Evolutionary conservation across 1,140 invertebrate species (phyloP), one percentile per base, ranked within the genome.

Genomic region (Trichonephila inaurata): DNA sequence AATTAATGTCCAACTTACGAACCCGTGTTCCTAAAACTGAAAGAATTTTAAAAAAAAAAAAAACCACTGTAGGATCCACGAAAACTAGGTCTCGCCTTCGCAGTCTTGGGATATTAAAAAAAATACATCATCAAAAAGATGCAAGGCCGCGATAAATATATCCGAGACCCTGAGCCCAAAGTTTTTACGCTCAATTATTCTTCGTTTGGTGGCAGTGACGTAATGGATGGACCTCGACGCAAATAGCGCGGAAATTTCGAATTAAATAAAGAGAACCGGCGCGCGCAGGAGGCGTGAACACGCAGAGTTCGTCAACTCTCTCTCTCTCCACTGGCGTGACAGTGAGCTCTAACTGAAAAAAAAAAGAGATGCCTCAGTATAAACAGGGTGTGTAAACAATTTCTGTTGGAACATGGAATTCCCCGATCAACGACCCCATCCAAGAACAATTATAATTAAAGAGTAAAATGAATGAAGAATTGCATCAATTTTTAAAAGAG

Each of bases 311-410:
- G 28, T 40, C 72, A 40, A 40, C 72, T 77, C 33, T 77, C 28
- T 77, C 72, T 77, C 33, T 77, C 28, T 77, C 28, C 28, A 77
- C 33, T 77, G 28, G 72, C 72, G 72, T 77, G 72, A 77, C 72
- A 77, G 18, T 14, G 28, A 33, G 12, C 14, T 12, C 24, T 77
- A 33, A 77, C 18, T 77, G 72, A 77, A 77, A 62, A 18, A 33
- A 66, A 66, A 33, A 77, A 40, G 28, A 77, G 72, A 77, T 40
- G 72, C 72, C 72, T 6, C 28, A 72, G 69, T 72, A 33, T 33
- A 72, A 72, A 72, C 69, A 77, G 72, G 72, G 72, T 77, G 72
- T 77, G 72, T 40, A 77, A 77, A 77, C 33, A 77, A 40, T 33
- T 19, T 18, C 33, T 40, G 12, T 33, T 40, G 10, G 18, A 40